Evolutionary conservation across 2,888 invertebrate species (phyloP).

Genomic region (Tinea trinotella): DNA sequence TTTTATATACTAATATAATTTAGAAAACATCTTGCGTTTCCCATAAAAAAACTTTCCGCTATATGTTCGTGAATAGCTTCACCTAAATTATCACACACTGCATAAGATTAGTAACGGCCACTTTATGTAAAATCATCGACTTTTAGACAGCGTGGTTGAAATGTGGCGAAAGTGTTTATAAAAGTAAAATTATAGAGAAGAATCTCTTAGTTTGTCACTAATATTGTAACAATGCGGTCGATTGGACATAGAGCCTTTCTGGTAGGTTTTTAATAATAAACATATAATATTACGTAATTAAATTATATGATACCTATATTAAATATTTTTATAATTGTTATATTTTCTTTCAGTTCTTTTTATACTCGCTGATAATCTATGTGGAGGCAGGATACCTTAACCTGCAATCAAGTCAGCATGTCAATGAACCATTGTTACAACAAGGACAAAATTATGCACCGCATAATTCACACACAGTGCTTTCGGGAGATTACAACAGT

Average conservation of each 20-base stretch:
- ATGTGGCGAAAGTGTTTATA: slow-evolving; percentile 48
- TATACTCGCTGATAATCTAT: neutral
- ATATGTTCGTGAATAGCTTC: neutral
- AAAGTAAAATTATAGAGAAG: slow-evolving; percentile 27
- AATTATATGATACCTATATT: no score
- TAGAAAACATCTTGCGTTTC: neutral
- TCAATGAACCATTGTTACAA: neutral
- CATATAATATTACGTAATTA: no score
- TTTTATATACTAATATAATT: neutral
- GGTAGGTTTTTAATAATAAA: slow-evolving; percentile 4
- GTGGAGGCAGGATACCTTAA: neutral
- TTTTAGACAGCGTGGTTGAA: slow-evolving; percentile 24
- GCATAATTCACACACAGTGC: neutral
- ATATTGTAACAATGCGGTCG: neutral
- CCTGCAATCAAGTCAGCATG: neutral
- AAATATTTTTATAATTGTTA: neutral
- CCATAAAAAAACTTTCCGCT: neutral
- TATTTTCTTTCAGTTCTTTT: neutral
- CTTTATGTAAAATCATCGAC: slow-evolving; percentile 43
- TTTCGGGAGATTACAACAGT: neutral
- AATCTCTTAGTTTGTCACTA: slow-evolving; percentile 6
- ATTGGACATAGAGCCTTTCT: neutral
- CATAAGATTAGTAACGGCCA: slow-evolving; percentile 28
- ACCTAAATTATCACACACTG: neutral
- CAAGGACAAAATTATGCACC: neutral